phyloP scores from a whole-genome alignment of 2,113 vertebrate species.

The Apteryx mantelli region DNA sequence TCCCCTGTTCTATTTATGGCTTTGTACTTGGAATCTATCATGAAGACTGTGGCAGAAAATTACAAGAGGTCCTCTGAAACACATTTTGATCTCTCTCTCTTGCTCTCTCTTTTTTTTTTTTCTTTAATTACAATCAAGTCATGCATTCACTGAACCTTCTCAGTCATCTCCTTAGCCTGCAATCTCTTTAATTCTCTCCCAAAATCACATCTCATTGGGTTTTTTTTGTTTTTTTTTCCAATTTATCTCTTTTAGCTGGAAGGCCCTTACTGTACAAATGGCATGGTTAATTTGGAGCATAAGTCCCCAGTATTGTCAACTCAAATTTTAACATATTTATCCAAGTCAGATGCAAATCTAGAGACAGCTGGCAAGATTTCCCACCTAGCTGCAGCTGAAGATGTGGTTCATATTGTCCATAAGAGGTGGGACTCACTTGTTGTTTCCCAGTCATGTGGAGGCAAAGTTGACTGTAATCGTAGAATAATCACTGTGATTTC shows the following conservation, averaged over 20 bases:
- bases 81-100: not conserved
- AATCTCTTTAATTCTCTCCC: not conserved
- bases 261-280: not conserved
- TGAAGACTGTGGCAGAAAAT: not conserved
- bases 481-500: not conserved
- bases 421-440: not conserved
- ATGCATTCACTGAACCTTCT: not conserved
- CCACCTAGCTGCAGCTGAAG: not conserved
- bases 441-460: not conserved
- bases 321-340: not conserved
- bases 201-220: not conserved
- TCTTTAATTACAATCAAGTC: not conserved
- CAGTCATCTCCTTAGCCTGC: not conserved
- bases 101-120: not conserved
- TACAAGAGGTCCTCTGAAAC: not conserved
- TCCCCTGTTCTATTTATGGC: not conserved
- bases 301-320: not conserved
- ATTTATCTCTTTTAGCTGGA: not conserved
- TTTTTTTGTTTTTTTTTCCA: not conserved
- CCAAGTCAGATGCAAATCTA: not conserved
- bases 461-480: not conserved
- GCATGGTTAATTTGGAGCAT: not conserved
- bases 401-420: not conserved
- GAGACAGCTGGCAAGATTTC: not conserved
- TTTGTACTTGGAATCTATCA: no score